phyloP scores from a whole-genome alignment of 2,113 vertebrate species.

The Paracanthobrama guichenoti region DNA sequence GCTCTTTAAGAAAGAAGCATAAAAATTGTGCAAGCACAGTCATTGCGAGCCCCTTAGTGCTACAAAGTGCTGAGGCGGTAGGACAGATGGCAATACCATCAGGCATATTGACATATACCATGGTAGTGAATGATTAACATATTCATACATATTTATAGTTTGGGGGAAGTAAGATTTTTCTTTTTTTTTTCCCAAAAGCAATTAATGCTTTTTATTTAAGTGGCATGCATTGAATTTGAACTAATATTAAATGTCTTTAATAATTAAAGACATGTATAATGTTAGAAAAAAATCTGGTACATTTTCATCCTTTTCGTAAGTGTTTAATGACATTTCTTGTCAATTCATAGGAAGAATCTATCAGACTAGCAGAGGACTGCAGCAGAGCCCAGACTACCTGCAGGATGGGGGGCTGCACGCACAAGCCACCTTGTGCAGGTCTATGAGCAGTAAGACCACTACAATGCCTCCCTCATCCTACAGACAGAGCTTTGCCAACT shows the following conservation, averaged over 20 bases:
- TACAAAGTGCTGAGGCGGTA: not conserved
- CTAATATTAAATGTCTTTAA: no score
- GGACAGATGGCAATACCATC: not conserved
- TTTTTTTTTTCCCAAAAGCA: not conserved
- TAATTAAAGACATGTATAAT: not conserved
- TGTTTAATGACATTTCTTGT: not conserved
- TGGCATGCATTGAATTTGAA: not conserved
- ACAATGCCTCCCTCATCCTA: slow-evolving; percentile 69
- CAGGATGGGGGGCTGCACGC: slow-evolving; percentile 42
- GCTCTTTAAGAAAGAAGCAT: not conserved
- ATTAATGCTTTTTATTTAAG: not conserved
- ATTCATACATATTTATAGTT: not conserved
- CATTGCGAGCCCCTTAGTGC: not conserved
- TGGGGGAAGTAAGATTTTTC: not conserved
- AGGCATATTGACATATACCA: not conserved
- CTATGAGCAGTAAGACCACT: slow-evolving; percentile 46
- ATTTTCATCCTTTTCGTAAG: not conserved
- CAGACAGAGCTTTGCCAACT: slow-evolving; percentile 77
- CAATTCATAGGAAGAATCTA: slow-evolving; percentile 66
- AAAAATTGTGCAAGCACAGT: not conserved
- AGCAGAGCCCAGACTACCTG: slow-evolving; percentile 41
- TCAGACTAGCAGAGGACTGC: slow-evolving; percentile 63
- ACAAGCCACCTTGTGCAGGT: slow-evolving; percentile 66
- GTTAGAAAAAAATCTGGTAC: not conserved
- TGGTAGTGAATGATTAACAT: not conserved